phyloP scores from a whole-genome alignment of 2,888 invertebrate genomes.

The Polymixis flavicincta region DNA sequence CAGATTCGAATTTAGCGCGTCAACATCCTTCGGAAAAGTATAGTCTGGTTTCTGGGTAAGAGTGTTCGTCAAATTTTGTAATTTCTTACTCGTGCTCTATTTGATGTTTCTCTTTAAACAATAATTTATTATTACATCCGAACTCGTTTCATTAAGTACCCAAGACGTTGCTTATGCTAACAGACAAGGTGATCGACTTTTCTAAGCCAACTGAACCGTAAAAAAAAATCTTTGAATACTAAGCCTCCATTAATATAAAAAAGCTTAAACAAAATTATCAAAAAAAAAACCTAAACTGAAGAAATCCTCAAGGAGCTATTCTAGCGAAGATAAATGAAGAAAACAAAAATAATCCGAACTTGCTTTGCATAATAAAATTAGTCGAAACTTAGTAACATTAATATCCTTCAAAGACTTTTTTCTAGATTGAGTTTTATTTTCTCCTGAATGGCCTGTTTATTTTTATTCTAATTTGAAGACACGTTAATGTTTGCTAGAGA shows the following conservation, averaged over 20 bases:
- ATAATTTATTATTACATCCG: background rate
- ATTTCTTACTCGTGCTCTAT: background rate
- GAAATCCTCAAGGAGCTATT: constrained; percentile 50
- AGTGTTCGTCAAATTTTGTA: too few species aligned
- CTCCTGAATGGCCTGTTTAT: constrained; percentile 44
- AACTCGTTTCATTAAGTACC: background rate
- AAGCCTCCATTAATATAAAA: constrained; percentile 31
- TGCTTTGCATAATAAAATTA: constrained; percentile 63
- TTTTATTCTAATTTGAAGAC: constrained; percentile 39
- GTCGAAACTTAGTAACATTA: constrained; percentile 58
- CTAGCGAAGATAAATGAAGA: constrained; percentile 55
- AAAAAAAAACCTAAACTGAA: constrained; percentile 29
- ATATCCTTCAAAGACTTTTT: constrained; percentile 59
- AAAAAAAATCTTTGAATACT: constrained; percentile 25
- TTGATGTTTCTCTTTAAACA: background rate
- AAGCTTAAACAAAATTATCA: constrained; percentile 8
- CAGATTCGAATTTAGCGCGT: too few species aligned
- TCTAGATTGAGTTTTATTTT: constrained; percentile 51
- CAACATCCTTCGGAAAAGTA: too few species aligned
- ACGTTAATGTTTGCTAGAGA: constrained; percentile 24
- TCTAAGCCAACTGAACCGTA: constrained; percentile 18
- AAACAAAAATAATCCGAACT: constrained; percentile 57
- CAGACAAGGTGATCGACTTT: constrained; percentile 11
- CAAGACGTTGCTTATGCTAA: background rate
- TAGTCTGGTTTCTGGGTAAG: too few species aligned